phyloP scores from a whole-genome alignment of 2,888 invertebrate genomes.

The Heliconius hortense region DNA sequence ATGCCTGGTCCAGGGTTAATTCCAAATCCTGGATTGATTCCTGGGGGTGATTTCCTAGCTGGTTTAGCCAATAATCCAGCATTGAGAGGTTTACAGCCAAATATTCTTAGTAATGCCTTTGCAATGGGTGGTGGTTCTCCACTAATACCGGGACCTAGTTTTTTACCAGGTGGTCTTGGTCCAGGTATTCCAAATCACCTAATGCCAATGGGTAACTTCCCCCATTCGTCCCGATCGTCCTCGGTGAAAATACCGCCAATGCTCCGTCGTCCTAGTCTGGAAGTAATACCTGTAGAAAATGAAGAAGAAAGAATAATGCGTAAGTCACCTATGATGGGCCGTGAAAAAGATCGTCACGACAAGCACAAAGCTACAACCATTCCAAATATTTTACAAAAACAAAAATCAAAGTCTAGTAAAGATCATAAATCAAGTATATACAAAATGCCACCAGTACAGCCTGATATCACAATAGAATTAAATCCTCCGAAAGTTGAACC shows the following conservation, averaged over 20 bases:
- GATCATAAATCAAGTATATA: conserved; percentile 73
- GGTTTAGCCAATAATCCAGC: conserved; percentile 75
- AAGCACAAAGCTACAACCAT: conserved; percentile 77
- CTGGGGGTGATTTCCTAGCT: conserved; percentile 70
- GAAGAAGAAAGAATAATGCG: conserved; percentile 71
- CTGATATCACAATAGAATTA: conserved; percentile 83
- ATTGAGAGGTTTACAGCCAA: conserved; percentile 68
- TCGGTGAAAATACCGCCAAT: conserved; percentile 82
- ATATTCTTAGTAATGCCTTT: conserved; percentile 78
- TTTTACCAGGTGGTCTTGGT: conserved; percentile 61
- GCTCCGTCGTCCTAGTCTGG: conserved; percentile 82
- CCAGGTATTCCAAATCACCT: conserved; percentile 78
- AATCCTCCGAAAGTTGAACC: conserved; percentile 73
- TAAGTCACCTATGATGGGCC: conserved; percentile 60
- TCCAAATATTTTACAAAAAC: conserved; percentile 76
- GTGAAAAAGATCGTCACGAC: conserved; percentile 72
- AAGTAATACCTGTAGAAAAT: conserved; percentile 79
- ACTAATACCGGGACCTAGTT: conserved; percentile 82
- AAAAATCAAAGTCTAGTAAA: conserved; percentile 72
- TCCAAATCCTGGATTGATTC: conserved; percentile 75
- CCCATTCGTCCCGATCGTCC: conserved; percentile 82
- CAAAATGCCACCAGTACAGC: conserved; percentile 77
- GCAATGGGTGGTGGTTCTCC: conserved; percentile 82
- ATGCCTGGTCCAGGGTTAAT: conserved; percentile 80
- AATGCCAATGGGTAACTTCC: conserved; percentile 76